Conservation (phyloP, 1,140 invertebrate species). For the Brachionus manjavacas region DNA sequence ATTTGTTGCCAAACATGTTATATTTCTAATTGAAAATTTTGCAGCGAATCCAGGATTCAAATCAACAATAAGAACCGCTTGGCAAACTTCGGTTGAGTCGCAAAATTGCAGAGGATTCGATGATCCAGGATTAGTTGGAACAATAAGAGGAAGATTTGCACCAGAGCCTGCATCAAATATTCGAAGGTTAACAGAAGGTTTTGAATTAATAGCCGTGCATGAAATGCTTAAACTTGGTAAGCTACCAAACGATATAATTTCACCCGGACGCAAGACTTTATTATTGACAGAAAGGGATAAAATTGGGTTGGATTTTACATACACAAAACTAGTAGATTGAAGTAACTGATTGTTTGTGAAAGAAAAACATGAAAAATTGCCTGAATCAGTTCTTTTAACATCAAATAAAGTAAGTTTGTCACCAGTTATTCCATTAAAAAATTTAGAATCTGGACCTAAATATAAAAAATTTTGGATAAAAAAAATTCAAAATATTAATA, state of each 20-base stretch:
- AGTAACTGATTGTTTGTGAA: background rate
- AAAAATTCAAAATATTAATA: no score
- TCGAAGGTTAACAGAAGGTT: background rate
- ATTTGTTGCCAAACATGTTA: background rate
- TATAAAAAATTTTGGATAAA: no score
- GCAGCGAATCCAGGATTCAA: background rate
- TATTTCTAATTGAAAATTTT: background rate
- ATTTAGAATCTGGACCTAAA: background rate
- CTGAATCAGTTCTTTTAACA: background rate
- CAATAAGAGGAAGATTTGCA: background rate
- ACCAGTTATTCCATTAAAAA: background rate
- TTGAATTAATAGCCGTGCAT: slow-evolving; percentile 24
- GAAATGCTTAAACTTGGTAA: background rate
- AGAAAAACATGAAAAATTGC: background rate
- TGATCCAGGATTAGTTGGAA: background rate
- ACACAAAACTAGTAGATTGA: background rate
- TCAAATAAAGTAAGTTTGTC: background rate
- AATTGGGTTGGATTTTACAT: background rate
- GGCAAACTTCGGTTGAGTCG: background rate
- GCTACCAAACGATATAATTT: background rate
- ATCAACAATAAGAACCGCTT: background rate
- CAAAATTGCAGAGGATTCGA: background rate
- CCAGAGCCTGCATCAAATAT: background rate
- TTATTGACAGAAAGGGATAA: background rate
- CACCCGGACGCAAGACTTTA: background rate